phyloP scores from a whole-genome alignment of 1,140 invertebrate species.

The Cydia splendana region DNA sequence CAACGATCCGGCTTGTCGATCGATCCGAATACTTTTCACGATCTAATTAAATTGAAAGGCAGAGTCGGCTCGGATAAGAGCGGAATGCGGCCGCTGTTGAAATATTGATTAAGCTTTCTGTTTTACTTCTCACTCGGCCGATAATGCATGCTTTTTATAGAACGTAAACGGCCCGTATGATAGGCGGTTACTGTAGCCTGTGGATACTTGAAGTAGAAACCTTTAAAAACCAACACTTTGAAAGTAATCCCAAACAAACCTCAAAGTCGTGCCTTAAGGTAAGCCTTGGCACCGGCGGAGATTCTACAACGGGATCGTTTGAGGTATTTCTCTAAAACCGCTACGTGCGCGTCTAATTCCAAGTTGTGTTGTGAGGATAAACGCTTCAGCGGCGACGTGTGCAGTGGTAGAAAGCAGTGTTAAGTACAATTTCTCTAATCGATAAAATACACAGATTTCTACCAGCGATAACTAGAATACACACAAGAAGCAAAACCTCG shows the following conservation, averaged over 20 bases:
- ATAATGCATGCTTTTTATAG: constrained; percentile 40
- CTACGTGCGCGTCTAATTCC: no score
- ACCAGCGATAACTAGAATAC: not conserved
- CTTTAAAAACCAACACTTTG: no score
- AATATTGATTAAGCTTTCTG: constrained; percentile 67
- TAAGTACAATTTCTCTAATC: no score
- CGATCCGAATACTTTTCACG: constrained; percentile 53
- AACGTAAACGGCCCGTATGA: constrained; percentile 25
- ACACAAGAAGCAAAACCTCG: not conserved
- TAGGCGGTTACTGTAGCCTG: not conserved
- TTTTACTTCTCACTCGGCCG: constrained; percentile 44
- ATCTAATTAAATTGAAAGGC: constrained; percentile 70
- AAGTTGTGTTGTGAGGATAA: no score
- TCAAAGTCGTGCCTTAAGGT: no score
- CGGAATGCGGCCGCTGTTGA: constrained; percentile 62
- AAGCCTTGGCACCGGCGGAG: no score
- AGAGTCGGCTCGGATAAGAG: constrained; percentile 50
- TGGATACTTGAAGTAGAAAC: not conserved
- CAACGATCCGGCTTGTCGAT: constrained; percentile 17
- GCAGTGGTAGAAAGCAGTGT: no score
- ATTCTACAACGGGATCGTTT: no score
- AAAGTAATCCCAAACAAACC: no score
- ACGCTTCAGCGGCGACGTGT: no score
- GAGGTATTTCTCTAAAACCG: no score
- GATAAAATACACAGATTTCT: no score